Percentiles rank a stretch among this genome's conserved stretches.
Evolutionary conservation across 2,797 vertebrate genomes (phyloP).

Genomic region (Gorsachius magnificus): DNA sequence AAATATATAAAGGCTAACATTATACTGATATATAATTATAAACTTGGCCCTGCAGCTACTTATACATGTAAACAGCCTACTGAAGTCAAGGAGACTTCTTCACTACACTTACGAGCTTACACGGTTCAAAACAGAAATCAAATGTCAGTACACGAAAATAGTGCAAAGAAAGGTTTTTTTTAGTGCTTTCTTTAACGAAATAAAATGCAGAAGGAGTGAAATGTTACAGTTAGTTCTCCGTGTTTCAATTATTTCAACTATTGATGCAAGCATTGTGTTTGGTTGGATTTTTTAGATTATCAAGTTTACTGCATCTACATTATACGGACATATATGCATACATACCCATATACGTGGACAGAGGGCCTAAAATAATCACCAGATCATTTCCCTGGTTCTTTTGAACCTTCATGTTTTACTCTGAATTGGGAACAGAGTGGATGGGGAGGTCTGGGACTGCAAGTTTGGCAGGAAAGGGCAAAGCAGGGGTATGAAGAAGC

Average conservation of each 20-base stretch:
- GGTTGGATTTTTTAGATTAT: neutral
- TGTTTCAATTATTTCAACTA: neutral
- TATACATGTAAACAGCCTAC: neutral
- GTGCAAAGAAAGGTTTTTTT: accelerated
- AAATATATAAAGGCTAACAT: neutral
- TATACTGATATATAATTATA: constrained; percentile 26
- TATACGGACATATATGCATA: neutral
- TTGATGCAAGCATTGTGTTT: neutral
- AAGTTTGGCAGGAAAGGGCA: neutral
- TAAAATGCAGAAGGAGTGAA: neutral
- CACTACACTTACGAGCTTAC: neutral
- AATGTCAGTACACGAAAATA: neutral
- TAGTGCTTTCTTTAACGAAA: neutral
- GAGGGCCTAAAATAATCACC: neutral
- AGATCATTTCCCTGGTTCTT: neutral
- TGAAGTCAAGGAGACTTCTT: neutral
- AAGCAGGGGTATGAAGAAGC: neutral
- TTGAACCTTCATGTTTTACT: neutral
- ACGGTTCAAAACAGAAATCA: neutral
- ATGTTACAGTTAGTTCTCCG: neutral
- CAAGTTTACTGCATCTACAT: neutral
- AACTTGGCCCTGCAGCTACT: neutral
- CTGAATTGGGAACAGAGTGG: neutral
- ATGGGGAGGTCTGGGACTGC: neutral
- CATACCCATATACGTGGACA: neutral